Base-by-base conservation (phyloP, 2,113 vertebrate genomes). In the Cinclus mexicanus region DNA sequence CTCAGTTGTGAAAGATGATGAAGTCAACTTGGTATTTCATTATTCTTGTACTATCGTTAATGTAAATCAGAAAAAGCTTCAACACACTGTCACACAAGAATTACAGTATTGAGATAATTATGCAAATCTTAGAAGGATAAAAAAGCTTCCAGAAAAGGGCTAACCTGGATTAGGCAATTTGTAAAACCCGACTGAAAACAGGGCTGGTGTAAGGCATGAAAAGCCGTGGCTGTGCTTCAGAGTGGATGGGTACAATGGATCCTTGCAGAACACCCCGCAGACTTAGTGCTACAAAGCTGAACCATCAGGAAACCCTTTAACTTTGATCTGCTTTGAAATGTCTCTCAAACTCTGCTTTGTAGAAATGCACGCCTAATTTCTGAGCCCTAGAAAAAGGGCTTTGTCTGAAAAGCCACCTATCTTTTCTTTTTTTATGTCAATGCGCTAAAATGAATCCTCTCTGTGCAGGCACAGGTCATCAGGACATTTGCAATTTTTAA, bases 261-360 rank as follows among this genome's bases (percentile, higher is more conserved):
- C 55, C 37, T 59, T 28, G 57, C 83, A 85, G 87, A 94, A 92
- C 80, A 75, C 41, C 87, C 95, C 80, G 77, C 77, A 77, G 89
- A 80, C 80, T 91, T 68, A 86, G 64, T 12, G 65, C 60, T 89
- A 92, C 91, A 92, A 89, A 94, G 91, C 67, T 50, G 52, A 89
- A 65, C 80, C 82, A 68, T 85, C 84, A 85, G 87, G 69, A 82
- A 89, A 80, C 25, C 47, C 72, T 91, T 90, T 87, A 84, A 44
- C 82, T 95, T 87, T 93, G 81, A 89, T 94, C 90, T 89, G 59
- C 79, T 92, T 75, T 95, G 91, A 95, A 96, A 92, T 44, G 44
- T 90, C 67, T 49, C 74, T 78, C 81, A 64, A 93, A 74, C 44
- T 64, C 35, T 56, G 42, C 75, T 83, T 82, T 92, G 78, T 57